phyloP scores from a whole-genome alignment of 2,797 vertebrate species.

The Sebastes steindachneri region DNA sequence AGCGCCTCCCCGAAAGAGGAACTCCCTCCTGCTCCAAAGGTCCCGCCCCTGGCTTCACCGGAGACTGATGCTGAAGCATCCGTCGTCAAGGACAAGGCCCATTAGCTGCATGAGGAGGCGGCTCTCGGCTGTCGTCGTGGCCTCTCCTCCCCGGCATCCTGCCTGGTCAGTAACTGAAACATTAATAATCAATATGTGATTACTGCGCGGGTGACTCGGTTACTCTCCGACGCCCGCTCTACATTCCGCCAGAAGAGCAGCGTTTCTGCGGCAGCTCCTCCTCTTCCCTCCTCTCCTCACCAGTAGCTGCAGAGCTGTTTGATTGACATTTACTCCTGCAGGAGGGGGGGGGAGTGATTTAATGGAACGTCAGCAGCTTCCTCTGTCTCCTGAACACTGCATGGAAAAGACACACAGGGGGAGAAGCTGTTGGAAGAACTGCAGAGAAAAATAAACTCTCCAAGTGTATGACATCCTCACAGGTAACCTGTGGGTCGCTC shows the following conservation, averaged over 20 bases:
- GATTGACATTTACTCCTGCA: conserved; percentile 52
- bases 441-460: conserved; percentile 16
- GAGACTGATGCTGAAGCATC: conserved; percentile 75
- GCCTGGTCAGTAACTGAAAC: conserved; percentile 53
- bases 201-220: conserved; percentile 46
- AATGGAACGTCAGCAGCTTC: conserved; percentile 63
- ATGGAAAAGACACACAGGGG: conserved; percentile 62
- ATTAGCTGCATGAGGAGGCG: conserved; percentile 69
- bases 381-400: conserved; percentile 67
- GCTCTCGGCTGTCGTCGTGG: conserved; percentile 4
- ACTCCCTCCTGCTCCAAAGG: conserved; percentile 35
- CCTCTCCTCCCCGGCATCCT: conserved; percentile 26
- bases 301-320: conserved; percentile 52
- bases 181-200: conserved; percentile 59
- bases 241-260: conserved; percentile 45
- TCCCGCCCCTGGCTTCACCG: conserved; percentile 69
- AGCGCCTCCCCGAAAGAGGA: conserved; percentile 63
- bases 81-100: conserved; percentile 68
- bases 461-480: conserved; percentile 12
- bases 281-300: conserved; percentile 31
- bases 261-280: conserved; percentile 39
- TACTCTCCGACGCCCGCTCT: conserved; percentile 28
- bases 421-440: conserved; percentile 35
- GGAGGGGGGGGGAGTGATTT: conserved; percentile 47
- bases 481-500: conserved; percentile 32